Evolutionary conservation across 2,797 vertebrate genomes (phyloP).

Genomic region (Acanthiza pusilla): DNA sequence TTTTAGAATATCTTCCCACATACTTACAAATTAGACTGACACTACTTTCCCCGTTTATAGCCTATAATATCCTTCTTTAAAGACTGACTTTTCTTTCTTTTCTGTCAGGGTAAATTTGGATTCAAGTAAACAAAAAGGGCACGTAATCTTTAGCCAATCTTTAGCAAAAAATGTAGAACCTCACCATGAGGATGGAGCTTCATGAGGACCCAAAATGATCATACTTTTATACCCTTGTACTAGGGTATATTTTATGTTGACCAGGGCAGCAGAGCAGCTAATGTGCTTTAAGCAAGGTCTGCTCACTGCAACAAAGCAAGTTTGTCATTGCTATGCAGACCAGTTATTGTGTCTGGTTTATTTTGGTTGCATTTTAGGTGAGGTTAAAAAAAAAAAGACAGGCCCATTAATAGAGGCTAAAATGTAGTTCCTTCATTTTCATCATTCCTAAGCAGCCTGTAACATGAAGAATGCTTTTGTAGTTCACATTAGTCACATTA

Average conservation of each 20-base stretch:
- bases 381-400: not conserved
- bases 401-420: not conserved
- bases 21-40: not conserved
- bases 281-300: not conserved
- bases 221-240: not conserved
- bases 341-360: not conserved
- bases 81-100: not conserved
- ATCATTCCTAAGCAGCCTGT: slow-evolving; percentile 22
- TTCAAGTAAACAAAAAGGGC: not conserved
- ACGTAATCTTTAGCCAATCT: not conserved
- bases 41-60: not conserved
- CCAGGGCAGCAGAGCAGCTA: not conserved
- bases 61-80: not conserved
- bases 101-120: not conserved
- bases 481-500: slow-evolving; percentile 46
- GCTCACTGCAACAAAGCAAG: not conserved
- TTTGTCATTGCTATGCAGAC: not conserved
- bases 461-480: slow-evolving; percentile 46
- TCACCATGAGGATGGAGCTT: not conserved
- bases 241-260: not conserved
- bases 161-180: not conserved
- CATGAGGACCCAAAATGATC: not conserved
- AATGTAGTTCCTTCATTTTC: slow-evolving; percentile 1
- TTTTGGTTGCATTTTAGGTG: not conserved
- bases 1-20: not conserved